Conservation (phyloP, 2,888 invertebrate species). For the Volucella inanis region DNA sequence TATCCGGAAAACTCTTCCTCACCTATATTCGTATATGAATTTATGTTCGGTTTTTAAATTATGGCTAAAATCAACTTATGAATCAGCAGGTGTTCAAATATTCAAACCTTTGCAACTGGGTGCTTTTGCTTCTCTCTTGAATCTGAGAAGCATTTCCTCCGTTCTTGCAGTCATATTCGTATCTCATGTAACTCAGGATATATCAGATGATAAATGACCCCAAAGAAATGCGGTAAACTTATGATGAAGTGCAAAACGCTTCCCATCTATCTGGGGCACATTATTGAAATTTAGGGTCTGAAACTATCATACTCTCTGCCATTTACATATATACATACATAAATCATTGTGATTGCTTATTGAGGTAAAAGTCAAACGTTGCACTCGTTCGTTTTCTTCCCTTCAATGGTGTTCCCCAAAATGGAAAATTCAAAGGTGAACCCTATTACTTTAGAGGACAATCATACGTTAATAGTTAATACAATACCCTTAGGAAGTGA, state of each 20-base stretch:
- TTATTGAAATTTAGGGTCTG: constrained; percentile 47
- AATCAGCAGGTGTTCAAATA: constrained; percentile 59
- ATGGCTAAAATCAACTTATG: constrained; percentile 65
- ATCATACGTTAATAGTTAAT: constrained; percentile 8
- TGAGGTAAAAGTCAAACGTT: constrained; percentile 22
- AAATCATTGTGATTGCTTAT: constrained; percentile 7
- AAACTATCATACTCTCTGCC: constrained; percentile 12
- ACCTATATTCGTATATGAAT: constrained; percentile 22
- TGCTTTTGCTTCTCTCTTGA: neutral
- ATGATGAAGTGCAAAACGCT: constrained; percentile 45
- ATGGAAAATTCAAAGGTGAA: constrained; percentile 16
- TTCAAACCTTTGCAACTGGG: neutral
- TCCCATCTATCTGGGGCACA: constrained; percentile 7
- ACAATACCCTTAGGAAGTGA: neutral
- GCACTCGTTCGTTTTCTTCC: neutral
- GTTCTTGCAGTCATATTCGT: constrained; percentile 17
- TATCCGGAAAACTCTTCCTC: neutral
- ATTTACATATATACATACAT: neutral
- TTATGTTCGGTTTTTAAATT: constrained; percentile 60
- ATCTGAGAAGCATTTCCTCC: constrained; percentile 5
- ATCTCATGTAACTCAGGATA: constrained; percentile 11
- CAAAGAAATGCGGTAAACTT: constrained; percentile 36
- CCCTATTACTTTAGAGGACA: neutral
- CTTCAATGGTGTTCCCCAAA: neutral
- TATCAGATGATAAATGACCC: constrained; percentile 36